Evolutionary conservation across 1,140 invertebrate species (phyloP).

Genomic region (Pachypeltis micranthus): DNA sequence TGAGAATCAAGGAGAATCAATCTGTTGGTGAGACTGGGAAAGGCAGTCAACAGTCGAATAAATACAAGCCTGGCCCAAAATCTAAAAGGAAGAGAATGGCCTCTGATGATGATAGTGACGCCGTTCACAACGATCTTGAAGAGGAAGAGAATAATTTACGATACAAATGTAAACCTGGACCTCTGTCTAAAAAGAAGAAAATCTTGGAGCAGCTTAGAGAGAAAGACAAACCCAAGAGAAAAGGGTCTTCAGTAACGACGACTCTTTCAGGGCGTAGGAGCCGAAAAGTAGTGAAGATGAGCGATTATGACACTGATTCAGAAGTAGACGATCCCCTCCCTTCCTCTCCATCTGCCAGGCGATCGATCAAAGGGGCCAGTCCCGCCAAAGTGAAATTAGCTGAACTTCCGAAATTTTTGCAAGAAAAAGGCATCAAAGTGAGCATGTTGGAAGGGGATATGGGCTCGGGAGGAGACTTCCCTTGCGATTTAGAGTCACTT

Average conservation of each 20-base stretch:
- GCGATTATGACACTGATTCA: background rate
- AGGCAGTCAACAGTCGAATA: background rate
- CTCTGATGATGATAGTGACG: background rate
- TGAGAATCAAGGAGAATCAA: background rate
- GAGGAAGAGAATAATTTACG: background rate
- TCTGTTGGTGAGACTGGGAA: background rate
- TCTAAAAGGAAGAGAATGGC: background rate
- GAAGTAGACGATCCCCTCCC: background rate
- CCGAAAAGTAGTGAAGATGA: background rate
- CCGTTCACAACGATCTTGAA: background rate
- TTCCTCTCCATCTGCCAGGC: background rate
- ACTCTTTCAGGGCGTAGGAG: no score
- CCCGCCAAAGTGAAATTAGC: background rate
- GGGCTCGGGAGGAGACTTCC: background rate
- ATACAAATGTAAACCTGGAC: background rate
- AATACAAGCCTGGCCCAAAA: background rate
- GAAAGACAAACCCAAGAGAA: background rate
- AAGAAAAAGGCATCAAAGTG: background rate
- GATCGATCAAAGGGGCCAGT: no score
- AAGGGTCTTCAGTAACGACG: no score
- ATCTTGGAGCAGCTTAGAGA: background rate
- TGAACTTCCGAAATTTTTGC: background rate
- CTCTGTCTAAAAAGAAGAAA: background rate
- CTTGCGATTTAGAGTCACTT: background rate
- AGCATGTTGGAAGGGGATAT: background rate